Conservation (phyloP, 2,113 vertebrate species). For the Perognathus longimembris region DNA sequence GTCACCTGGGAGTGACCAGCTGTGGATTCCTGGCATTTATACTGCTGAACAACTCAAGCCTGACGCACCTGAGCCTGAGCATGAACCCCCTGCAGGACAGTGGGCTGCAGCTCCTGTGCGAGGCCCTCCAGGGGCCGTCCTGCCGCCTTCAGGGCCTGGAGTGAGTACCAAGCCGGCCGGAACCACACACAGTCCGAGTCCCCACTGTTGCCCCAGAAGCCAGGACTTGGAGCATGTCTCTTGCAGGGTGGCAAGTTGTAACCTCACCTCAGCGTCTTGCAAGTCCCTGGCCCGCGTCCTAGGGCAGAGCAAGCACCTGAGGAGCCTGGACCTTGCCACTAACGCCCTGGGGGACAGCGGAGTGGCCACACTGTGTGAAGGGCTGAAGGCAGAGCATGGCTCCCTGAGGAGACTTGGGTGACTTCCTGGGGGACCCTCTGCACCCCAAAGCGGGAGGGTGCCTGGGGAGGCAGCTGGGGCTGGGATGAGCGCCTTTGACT, state of each 20-base stretch:
- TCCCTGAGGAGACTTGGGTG: slow-evolving; percentile 54
- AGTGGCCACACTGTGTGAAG: neutral
- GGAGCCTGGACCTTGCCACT: slow-evolving; percentile 2
- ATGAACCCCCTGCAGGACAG: neutral
- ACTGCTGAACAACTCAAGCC: neutral
- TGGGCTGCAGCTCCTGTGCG: neutral
- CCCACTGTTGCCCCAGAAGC: too few species aligned
- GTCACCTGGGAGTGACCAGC: neutral
- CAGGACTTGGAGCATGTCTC: fast-evolving
- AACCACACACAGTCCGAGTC: too few species aligned
- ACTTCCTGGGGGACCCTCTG: too few species aligned
- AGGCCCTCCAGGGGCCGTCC: neutral
- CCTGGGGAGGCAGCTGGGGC: too few species aligned
- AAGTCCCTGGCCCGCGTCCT: neutral
- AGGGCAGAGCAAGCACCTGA: neutral
- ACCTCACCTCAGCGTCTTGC: neutral
- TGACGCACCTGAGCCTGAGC: slow-evolving; percentile 64
- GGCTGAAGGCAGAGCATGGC: neutral
- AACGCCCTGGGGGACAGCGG: slow-evolving; percentile 24
- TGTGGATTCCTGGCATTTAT: slow-evolving; percentile 9
- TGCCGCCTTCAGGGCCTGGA: slow-evolving; percentile 63
- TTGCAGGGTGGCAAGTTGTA: neutral
- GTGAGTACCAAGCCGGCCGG: too few species aligned
- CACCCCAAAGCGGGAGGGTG: too few species aligned
- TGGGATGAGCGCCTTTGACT: too few species aligned